Percentiles rank a stretch among this genome's conserved stretches.
Evolutionary conservation across 2,888 invertebrate genomes (phyloP).

Genomic region (Drosophila trichaetosa): DNA sequence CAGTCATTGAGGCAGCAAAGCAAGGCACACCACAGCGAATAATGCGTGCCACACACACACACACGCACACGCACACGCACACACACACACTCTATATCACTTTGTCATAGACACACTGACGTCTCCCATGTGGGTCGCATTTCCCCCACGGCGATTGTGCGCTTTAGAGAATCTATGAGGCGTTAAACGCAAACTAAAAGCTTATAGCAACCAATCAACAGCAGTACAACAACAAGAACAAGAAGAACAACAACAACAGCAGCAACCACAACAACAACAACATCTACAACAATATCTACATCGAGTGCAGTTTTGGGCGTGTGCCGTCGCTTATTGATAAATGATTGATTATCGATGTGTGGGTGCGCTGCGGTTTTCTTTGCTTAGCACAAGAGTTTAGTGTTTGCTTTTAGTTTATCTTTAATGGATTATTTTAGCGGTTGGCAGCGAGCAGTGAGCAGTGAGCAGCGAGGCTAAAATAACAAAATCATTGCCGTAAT

Average conservation of each 20-base stretch:
- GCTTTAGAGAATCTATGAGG: slow-evolving; percentile 75
- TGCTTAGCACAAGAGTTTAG: slow-evolving; percentile 72
- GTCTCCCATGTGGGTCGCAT: slow-evolving; percentile 50
- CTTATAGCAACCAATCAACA: slow-evolving; percentile 61
- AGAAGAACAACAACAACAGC: slow-evolving; percentile 42
- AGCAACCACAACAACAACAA: slow-evolving; percentile 3
- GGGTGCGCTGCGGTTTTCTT: slow-evolving; percentile 73
- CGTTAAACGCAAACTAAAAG: slow-evolving; percentile 80
- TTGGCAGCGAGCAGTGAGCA: slow-evolving; percentile 49
- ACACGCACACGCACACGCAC: slow-evolving; percentile 9
- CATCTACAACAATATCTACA: slow-evolving; percentile 12
- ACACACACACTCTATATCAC: slow-evolving; percentile 36
- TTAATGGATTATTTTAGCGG: slow-evolving; percentile 79
- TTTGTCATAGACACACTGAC: slow-evolving; percentile 63
- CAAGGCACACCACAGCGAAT: slow-evolving; percentile 53
- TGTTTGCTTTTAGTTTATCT: slow-evolving; percentile 79
- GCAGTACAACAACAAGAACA: slow-evolving; percentile 21
- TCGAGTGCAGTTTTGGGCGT: slow-evolving; percentile 66
- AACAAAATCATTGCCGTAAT: slow-evolving; percentile 68
- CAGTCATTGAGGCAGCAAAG: slow-evolving; percentile 48
- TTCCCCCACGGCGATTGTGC: slow-evolving; percentile 32
- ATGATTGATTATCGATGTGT: slow-evolving; percentile 75
- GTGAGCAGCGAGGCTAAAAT: slow-evolving; percentile 17
- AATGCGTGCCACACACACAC: slow-evolving; percentile 57
- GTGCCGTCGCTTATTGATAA: slow-evolving; percentile 74